phyloP scores from a whole-genome alignment of 2,888 invertebrate species.

The Piscicola geometra region DNA sequence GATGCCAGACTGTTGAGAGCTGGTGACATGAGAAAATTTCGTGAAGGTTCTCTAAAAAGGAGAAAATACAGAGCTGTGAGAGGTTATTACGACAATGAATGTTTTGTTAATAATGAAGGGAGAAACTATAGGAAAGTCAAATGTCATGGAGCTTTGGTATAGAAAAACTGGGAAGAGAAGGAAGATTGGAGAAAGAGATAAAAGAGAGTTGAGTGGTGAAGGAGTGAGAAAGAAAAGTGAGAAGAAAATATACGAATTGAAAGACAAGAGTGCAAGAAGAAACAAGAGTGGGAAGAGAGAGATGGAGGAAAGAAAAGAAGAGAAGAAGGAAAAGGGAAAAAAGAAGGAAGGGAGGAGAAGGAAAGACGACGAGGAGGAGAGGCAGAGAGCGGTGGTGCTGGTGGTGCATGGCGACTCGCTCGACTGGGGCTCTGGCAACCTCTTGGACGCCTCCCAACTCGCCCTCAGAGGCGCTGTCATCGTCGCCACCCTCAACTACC shows the following conservation, averaged over 20 bases:
- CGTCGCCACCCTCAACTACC: conserved; percentile 23
- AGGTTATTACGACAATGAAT: no score
- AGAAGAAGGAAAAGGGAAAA: conserved; percentile 21
- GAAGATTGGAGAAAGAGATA: conserved; percentile 11
- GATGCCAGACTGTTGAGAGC: no score
- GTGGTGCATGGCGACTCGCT: conserved; percentile 23
- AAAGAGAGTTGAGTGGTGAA: conserved; percentile 20
- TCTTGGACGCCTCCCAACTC: not conserved
- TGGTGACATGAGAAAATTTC: no score
- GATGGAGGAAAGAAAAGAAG: not conserved
- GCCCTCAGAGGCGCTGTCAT: not conserved
- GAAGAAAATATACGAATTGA: conserved; percentile 7
- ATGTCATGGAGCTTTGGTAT: no score
- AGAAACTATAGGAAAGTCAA: no score
- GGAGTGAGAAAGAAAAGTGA: conserved; percentile 22
- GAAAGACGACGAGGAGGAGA: conserved; percentile 17
- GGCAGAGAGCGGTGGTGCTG: conserved; percentile 14
- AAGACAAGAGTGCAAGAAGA: conserved; percentile 25
- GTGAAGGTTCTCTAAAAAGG: no score
- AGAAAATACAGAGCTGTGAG: no score
- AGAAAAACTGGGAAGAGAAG: not conserved
- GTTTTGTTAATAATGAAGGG: no score
- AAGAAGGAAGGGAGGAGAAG: conserved; percentile 22
- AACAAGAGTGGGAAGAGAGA: not conserved
- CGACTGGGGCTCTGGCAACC: conserved; percentile 20